Conservation (phyloP, 2,113 vertebrate genomes). For the Garra rufa region DNA sequence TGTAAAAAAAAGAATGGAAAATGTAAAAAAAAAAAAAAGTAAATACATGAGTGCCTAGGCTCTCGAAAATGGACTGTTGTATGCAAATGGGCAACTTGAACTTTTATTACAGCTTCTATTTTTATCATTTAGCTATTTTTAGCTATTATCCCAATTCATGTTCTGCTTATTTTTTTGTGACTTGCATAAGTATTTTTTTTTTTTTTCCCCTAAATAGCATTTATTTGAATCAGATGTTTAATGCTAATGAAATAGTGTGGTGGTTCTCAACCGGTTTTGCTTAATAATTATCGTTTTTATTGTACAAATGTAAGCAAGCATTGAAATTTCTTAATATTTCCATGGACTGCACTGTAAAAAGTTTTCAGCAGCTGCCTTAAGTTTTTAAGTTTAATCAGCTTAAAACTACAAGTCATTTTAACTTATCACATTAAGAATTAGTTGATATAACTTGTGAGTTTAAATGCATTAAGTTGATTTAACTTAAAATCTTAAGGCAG, state of each 20-base stretch:
- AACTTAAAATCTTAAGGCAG: too few relatives aligned
- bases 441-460: too few relatives aligned
- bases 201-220: background rate
- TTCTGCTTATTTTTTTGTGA: too few relatives aligned
- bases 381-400: too few relatives aligned
- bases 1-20: conserved; percentile 14
- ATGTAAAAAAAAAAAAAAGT: background rate
- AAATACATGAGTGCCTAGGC: background rate
- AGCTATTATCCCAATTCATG: background rate
- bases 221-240: background rate
- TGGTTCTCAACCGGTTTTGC: conserved; percentile 14
- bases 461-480: too few relatives aligned
- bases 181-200: background rate
- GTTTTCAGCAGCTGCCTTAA: too few relatives aligned
- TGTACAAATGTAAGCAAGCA: too few relatives aligned
- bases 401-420: too few relatives aligned
- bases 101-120: background rate
- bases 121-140: background rate
- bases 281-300: too few relatives aligned
- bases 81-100: conserved; percentile 8
- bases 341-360: too few relatives aligned
- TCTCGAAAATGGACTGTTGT: background rate
- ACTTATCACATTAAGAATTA: too few relatives aligned
- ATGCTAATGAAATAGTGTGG: background rate
- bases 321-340: background rate